These are phyloP conservation scores for Hemithea aestivaria DNA, from an alignment of 2,888 invertebrate species.

Conservation along the genomic window DNA sequence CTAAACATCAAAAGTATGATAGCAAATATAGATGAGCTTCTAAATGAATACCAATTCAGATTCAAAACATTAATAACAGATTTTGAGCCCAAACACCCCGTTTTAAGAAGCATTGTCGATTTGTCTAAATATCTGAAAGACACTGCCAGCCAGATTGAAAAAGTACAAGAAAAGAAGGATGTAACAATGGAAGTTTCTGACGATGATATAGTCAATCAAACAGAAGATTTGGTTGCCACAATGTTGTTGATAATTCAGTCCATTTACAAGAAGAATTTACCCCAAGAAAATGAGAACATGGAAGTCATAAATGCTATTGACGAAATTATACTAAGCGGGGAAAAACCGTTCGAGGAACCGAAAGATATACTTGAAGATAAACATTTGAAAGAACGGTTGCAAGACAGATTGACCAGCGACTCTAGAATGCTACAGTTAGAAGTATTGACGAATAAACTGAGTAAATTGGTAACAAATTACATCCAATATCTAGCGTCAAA, in stretches of 20 bases:
- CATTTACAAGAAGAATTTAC: slow-evolving; percentile 65
- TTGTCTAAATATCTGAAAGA: slow-evolving; percentile 46
- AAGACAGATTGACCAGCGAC: slow-evolving; percentile 81
- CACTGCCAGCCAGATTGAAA: slow-evolving; percentile 38
- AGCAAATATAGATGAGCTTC: slow-evolving; percentile 41
- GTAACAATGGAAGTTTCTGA: slow-evolving; percentile 41
- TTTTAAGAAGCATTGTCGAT: slow-evolving; percentile 49
- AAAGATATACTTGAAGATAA: slow-evolving; percentile 79
- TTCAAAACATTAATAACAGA: slow-evolving; percentile 39
- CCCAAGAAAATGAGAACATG: slow-evolving; percentile 39
- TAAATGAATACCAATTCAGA: slow-evolving; percentile 50
- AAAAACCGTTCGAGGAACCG: slow-evolving; percentile 56
- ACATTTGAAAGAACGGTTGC: slow-evolving; percentile 83
- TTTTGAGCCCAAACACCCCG: slow-evolving; percentile 48
- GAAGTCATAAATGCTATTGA: slow-evolving; percentile 60
- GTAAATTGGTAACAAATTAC: slow-evolving; percentile 57
- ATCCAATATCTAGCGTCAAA: slow-evolving; percentile 57
- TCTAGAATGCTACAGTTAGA: slow-evolving; percentile 78
- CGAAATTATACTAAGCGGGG: slow-evolving; percentile 52
- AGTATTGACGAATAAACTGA: slow-evolving; percentile 58
- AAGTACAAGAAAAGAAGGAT: slow-evolving; percentile 40
- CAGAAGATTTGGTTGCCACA: slow-evolving; percentile 61
- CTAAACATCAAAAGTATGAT: slow-evolving; percentile 45
- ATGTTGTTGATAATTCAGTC: slow-evolving; percentile 56
- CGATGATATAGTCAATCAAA: slow-evolving; percentile 37